A percentile compares a stretch with the other conserved stretches of the same genome.
Evolutionary conservation across 2,797 vertebrate species (phyloP).

Genomic region (Crypturellus tataupa): DNA sequence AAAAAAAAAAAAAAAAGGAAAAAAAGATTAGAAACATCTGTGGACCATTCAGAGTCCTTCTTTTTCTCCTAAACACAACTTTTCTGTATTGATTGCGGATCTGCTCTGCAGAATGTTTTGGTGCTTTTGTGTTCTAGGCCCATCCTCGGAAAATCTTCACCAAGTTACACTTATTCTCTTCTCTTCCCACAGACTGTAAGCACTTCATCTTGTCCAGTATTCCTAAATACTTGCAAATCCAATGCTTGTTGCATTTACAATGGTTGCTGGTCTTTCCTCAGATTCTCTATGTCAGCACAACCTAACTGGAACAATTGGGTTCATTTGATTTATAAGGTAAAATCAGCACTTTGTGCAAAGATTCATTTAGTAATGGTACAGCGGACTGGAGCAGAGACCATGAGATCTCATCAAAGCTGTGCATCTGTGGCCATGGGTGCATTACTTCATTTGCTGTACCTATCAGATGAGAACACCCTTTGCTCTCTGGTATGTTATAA

Average conservation of each 20-base stretch:
- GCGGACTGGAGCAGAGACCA: not conserved
- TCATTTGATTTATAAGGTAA: not conserved
- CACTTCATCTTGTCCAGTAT: conserved; percentile 6
- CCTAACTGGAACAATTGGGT: not conserved
- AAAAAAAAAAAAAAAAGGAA: not conserved
- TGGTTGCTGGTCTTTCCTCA: not conserved
- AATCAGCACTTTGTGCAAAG: not conserved
- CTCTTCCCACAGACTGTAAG: not conserved
- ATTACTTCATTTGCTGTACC: conserved; percentile 9
- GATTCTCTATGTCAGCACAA: not conserved
- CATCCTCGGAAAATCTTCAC: not conserved
- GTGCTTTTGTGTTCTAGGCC: not conserved
- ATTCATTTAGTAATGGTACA: not conserved
- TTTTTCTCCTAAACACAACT: not conserved
- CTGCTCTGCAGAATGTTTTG: not conserved
- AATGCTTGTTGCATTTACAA: not conserved
- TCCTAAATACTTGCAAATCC: not conserved
- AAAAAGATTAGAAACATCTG: not conserved
- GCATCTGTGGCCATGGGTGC: not conserved
- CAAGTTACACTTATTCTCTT: not conserved
- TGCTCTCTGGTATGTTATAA: not conserved
- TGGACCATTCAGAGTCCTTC: not conserved
- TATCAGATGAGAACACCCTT: not conserved
- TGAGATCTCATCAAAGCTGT: not conserved
- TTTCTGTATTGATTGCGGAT: not conserved